Conservation (phyloP, 2,888 invertebrate genomes). For the Stegophylla sp. region DNA sequence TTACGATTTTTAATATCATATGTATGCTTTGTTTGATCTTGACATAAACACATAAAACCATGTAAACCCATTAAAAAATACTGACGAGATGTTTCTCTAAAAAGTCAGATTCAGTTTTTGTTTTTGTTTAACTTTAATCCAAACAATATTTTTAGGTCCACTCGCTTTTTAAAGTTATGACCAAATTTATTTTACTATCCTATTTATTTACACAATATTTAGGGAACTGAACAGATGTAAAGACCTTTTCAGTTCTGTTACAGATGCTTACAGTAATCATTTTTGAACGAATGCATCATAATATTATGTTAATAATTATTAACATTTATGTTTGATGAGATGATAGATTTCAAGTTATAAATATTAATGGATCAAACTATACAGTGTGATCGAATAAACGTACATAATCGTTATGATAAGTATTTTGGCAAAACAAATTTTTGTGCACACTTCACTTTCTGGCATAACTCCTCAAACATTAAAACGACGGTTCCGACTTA, state of each 20-base stretch:
- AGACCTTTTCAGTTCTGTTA: background rate
- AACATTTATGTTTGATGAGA: background rate
- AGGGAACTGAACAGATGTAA: conserved; percentile 30
- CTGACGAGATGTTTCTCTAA: background rate
- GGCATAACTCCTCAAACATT: conserved; percentile 38
- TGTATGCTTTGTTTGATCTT: too few species aligned
- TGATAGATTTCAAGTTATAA: background rate
- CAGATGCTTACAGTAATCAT: conserved; percentile 22
- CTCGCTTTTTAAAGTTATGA: conserved; percentile 15
- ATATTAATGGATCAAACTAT: background rate
- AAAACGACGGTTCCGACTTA: conserved; percentile 9
- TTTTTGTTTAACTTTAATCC: background rate
- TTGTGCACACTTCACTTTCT: conserved; percentile 58
- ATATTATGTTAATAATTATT: background rate
- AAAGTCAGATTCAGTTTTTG: conserved; percentile 10
- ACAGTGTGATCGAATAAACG: conserved; percentile 27
- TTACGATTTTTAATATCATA: too few species aligned
- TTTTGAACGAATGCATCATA: background rate
- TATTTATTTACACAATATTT: conserved; percentile 42
- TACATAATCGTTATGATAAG: background rate
- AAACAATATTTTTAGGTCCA: conserved; percentile 33
- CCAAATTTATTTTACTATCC: conserved; percentile 29
- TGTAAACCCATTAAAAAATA: conserved; percentile 22
- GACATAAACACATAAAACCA: conserved; percentile 1
- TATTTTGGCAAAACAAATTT: conserved; percentile 49